phyloP scores from a whole-genome alignment of 2,888 invertebrate species.

The Fragum sueziense region DNA sequence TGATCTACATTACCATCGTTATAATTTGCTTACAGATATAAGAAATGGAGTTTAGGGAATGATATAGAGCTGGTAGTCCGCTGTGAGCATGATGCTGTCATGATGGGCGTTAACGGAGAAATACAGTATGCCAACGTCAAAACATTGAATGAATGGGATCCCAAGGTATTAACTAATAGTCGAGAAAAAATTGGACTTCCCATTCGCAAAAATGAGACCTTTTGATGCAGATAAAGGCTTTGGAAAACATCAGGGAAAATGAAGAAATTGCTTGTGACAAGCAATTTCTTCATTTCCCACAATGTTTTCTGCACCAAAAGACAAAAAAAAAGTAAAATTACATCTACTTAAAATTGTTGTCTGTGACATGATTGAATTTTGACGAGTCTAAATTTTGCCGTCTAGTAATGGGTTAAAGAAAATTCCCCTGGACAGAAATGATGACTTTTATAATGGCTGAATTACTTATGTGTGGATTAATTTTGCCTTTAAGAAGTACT shows the following conservation, averaged over 20 bases:
- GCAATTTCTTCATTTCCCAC: neutral
- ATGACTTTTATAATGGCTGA: slow-evolving; percentile 21
- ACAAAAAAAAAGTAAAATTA: too few species aligned
- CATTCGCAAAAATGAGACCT: neutral
- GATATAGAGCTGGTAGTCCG: slow-evolving; percentile 95
- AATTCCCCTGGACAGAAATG: slow-evolving; percentile 32
- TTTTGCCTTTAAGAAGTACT: slow-evolving; percentile 44
- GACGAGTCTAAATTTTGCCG: too few species aligned
- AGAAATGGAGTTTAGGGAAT: slow-evolving; percentile 98
- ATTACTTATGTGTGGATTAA: slow-evolving; percentile 7
- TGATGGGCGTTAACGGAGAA: slow-evolving; percentile 87
- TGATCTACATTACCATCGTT: too few species aligned
- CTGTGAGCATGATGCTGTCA: slow-evolving; percentile 98
- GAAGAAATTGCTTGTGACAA: neutral
- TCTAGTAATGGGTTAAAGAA: too few species aligned
- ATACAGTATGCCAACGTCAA: slow-evolving; percentile 97
- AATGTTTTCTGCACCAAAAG: too few species aligned
- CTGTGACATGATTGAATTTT: too few species aligned
- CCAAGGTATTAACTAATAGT: too few species aligned
- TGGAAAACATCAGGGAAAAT: too few species aligned
- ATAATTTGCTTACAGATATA: slow-evolving; percentile 87
- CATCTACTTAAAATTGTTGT: too few species aligned
- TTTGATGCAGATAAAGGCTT: neutral
- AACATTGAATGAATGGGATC: slow-evolving; percentile 99
- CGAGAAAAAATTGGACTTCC: neutral